Evolutionary conservation across 2,888 invertebrate species (phyloP), one percentile per base, ranked within the genome.

Genomic region (Dugesia japonica): DNA sequence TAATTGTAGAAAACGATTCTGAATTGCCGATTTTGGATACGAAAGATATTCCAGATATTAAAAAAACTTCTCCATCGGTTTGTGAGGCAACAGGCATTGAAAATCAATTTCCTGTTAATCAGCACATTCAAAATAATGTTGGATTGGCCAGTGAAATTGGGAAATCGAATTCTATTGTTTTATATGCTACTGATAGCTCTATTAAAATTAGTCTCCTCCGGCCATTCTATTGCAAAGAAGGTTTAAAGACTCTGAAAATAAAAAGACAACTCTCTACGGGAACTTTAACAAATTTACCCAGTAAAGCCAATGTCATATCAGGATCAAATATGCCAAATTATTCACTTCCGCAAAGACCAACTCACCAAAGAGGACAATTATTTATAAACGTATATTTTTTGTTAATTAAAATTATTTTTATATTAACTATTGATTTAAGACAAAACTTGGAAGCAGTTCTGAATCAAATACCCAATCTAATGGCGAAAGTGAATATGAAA

Each of bases 401-500:
- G 4, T 7, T 31, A 7, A 31, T 31, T 31, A 31, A 7, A 31
- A 31, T 7, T 31, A 56, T 56, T 38, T 38, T 38, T 38, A 38
- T 38, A 38, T 13, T 13, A n/a, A n/a, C n/a, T n/a, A n/a, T 20
- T 56, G 23, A 13, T 1, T 56, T n/a, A 20, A 56, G 56, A n/a
- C n/a, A n/a, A 56, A 56, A n/a, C 1, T 20, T 56, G 56, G n/a
- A 13, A 56, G 56, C 17, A 13, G 23, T n/a, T 56, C 56, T 13
- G 56, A 56, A 9, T n/a, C 23, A 4, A 56, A 4, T 9, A 7
- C 56, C 17, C 56, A 56, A n/a, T 56, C 56, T 23, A 56, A 56
- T 56, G 56, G 56, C 7, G 56, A 56, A 56, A 56, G 17, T 23
- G 56, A 56, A n/a, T 56, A 56, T 56, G 56, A 56, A 56, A 56